These are phyloP conservation scores for Limnothrissa miodon DNA, from an alignment of 2,113 vertebrate species.

Conservation along the genomic window DNA sequence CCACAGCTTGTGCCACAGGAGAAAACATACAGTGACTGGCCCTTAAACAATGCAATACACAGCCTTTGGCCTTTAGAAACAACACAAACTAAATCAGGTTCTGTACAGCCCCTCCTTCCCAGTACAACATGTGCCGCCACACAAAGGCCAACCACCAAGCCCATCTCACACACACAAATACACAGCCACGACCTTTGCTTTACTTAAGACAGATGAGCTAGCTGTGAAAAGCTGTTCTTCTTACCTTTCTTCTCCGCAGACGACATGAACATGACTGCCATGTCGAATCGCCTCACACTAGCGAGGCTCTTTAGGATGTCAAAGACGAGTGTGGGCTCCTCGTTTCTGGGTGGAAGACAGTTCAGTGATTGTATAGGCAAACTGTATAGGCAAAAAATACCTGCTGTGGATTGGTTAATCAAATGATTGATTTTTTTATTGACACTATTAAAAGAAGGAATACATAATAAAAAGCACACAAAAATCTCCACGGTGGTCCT, in stretches of 20 bases:
- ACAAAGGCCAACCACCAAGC: too few relatives aligned
- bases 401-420: background rate
- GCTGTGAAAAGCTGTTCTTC: background rate
- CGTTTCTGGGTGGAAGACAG: conserved; percentile 69
- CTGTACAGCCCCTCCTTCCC: too few relatives aligned
- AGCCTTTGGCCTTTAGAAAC: too few relatives aligned
- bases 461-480: too few relatives aligned
- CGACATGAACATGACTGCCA: conserved; percentile 96
- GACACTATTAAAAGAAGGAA: too few relatives aligned
- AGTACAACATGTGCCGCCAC: too few relatives aligned
- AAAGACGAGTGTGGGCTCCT: conserved; percentile 74
- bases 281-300: conserved; percentile 85
- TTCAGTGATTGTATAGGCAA: background rate
- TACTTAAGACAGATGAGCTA: background rate
- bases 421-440: too few relatives aligned
- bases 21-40: too few relatives aligned
- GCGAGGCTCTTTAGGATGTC: conserved; percentile 82
- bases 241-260: conserved; percentile 83
- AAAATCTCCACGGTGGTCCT: too few relatives aligned
- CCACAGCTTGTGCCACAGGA: too few relatives aligned
- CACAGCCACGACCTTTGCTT: background rate
- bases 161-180: background rate
- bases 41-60: too few relatives aligned
- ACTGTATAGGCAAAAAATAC: background rate
- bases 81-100: too few relatives aligned